Conservation (phyloP, 2,113 vertebrate genomes). For the Poicephalus gulielmi region DNA sequence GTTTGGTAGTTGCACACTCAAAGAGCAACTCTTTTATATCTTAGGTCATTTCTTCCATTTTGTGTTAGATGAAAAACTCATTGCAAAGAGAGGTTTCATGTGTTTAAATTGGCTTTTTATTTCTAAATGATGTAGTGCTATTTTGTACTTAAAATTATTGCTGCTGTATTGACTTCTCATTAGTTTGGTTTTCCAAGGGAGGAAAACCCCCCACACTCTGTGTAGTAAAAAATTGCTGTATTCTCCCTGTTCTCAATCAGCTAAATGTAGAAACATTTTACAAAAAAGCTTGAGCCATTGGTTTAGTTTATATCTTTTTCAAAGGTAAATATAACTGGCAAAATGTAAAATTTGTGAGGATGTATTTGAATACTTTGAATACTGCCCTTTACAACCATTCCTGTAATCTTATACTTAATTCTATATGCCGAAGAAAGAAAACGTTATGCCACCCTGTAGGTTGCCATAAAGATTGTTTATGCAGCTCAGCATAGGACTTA, state of each 20-base stretch:
- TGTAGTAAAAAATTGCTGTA: background rate
- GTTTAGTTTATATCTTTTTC: slow-evolving; percentile 11
- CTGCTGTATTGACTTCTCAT: background rate
- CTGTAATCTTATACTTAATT: slow-evolving; percentile 69
- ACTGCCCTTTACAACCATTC: slow-evolving; percentile 54
- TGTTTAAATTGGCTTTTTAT: background rate
- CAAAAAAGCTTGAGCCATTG: background rate
- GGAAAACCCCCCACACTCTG: background rate
- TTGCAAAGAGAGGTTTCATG: background rate
- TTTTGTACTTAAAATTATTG: background rate
- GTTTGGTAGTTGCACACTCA: background rate
- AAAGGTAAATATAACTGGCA: slow-evolving; percentile 22
- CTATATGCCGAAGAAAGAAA: slow-evolving; percentile 54
- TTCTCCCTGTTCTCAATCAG: background rate
- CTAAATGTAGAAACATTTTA: background rate
- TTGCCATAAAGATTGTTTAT: slow-evolving; percentile 84
- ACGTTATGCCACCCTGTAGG: slow-evolving; percentile 75
- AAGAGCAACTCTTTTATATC: background rate
- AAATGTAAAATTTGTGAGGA: slow-evolving; percentile 54
- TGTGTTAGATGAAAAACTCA: background rate
- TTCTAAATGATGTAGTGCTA: background rate
- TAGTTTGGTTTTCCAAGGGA: background rate
- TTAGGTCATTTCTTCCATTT: background rate
- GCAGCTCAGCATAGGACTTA: slow-evolving; percentile 74
- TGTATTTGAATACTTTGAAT: slow-evolving; percentile 60